Conservation (phyloP, 2,113 vertebrate genomes). For the Grammomys surdaster region DNA sequence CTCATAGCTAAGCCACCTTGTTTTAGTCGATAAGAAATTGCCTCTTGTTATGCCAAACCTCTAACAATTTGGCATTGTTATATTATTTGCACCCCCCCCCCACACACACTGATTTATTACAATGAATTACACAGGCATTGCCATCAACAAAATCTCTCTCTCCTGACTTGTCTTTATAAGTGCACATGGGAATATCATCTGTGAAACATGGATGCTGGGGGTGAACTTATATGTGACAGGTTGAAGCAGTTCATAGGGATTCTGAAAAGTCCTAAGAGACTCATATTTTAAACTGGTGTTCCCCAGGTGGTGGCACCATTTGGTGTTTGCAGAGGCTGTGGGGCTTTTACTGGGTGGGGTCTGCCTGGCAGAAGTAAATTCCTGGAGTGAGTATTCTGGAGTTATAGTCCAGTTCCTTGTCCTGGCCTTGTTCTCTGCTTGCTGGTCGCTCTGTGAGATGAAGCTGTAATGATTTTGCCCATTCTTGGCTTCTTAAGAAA, state of each 20-base stretch:
- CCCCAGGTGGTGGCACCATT: background rate
- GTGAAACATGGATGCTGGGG: background rate
- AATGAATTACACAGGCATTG: background rate
- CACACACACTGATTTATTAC: background rate
- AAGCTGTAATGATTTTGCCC: background rate
- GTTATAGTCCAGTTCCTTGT: background rate
- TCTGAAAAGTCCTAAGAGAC: background rate
- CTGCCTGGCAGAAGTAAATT: background rate
- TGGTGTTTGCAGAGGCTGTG: background rate
- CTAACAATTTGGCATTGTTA: background rate
- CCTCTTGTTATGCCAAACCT: background rate
- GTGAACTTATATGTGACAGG: slow-evolving; percentile 22
- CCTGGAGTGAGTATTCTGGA: background rate
- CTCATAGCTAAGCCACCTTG: background rate
- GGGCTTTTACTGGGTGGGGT: background rate
- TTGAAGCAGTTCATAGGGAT: background rate
- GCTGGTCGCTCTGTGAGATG: background rate
- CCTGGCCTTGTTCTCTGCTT: background rate
- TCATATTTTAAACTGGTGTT: background rate
- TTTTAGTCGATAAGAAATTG: background rate
- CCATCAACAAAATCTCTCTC: slow-evolving; percentile 20
- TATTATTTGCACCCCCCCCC: background rate
- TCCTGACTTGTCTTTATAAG: background rate
- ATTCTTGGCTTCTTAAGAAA: background rate
- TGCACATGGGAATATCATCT: background rate